phyloP scores from a whole-genome alignment of 2,113 vertebrate genomes.

The Rhynchopsitta pachyrhyncha region DNA sequence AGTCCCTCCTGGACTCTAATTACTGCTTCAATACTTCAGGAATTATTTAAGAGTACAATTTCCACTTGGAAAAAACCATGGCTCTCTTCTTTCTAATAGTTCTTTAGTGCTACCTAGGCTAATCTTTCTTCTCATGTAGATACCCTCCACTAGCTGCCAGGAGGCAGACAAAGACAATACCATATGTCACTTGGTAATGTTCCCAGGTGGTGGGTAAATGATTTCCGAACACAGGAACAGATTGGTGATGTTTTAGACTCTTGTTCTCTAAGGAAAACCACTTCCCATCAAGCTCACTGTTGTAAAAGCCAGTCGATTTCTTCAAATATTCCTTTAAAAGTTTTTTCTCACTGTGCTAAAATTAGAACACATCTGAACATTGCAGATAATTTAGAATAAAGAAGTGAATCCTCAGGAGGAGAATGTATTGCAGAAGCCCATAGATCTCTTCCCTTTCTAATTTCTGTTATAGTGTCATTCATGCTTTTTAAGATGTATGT shows the following conservation, averaged over 20 bases:
- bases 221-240: conserved; percentile 34
- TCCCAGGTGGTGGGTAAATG: conserved; percentile 16
- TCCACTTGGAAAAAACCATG: not conserved
- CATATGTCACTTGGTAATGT: conserved; percentile 16
- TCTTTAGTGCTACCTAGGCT: not conserved
- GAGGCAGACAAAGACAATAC: conserved; percentile 16
- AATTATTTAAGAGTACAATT: not conserved
- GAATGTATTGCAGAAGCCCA: not conserved
- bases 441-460: not conserved
- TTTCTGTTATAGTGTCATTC: not conserved
- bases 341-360: not conserved
- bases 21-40: conserved; percentile 8
- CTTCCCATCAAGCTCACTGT: not conserved
- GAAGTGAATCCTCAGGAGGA: not conserved
- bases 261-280: not conserved
- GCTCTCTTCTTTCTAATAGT: not conserved
- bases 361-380: not conserved
- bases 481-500: not conserved
- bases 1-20: not conserved
- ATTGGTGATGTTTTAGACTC: conserved; percentile 16
- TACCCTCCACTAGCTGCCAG: not conserved
- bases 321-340: not conserved
- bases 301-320: not conserved
- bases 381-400: not conserved
- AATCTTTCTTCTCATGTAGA: not conserved